phyloP scores from a whole-genome alignment of 2,888 invertebrate species.

The Eupithecia insigniata region DNA sequence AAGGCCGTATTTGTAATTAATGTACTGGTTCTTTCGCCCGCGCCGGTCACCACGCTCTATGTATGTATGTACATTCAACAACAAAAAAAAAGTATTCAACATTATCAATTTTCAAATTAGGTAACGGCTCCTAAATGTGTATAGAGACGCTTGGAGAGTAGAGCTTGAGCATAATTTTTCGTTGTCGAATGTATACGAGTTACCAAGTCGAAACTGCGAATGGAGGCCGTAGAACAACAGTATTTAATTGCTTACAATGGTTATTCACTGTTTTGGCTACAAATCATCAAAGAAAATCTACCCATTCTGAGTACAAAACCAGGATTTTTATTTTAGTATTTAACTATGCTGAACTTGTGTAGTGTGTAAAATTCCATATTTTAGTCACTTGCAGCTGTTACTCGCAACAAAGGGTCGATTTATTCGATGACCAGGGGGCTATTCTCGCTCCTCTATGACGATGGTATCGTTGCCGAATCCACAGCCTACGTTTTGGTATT shows the following conservation, averaged over 20 bases:
- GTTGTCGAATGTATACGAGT: background rate
- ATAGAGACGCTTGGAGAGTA: background rate
- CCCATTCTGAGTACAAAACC: background rate
- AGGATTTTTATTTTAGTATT: no score
- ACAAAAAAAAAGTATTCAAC: background rate
- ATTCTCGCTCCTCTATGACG: background rate
- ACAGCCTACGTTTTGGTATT: background rate
- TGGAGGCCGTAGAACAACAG: background rate
- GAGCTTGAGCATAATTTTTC: background rate
- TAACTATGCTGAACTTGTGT: no score
- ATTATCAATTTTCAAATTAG: background rate
- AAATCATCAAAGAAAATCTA: background rate
- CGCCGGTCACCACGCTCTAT: background rate
- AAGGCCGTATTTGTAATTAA: background rate
- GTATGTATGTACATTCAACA: background rate
- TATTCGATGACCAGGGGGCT: background rate
- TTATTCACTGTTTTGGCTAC: background rate
- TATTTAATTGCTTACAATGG: background rate
- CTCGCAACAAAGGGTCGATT: background rate
- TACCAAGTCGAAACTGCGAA: background rate
- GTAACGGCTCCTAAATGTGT: background rate
- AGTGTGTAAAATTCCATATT: no score
- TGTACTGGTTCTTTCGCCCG: background rate
- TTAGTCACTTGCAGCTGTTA: background rate
- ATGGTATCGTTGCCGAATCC: background rate